A percentile compares a stretch with the other conserved stretches of the same genome.
Conservation (phyloP, 2,888 invertebrate genomes). For the Eilema depressum region DNA sequence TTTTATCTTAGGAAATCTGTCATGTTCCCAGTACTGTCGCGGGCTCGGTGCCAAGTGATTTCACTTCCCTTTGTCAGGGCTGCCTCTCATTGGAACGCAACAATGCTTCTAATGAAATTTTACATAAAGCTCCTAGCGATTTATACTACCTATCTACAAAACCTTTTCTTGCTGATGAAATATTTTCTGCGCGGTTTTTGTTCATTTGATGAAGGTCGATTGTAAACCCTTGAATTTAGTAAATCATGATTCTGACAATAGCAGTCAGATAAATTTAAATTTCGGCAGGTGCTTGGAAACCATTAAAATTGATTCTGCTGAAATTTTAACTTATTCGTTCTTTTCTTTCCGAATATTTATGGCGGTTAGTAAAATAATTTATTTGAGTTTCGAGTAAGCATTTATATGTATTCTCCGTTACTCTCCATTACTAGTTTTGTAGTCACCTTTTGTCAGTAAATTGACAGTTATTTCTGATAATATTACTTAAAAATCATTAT, state of each 20-base stretch:
- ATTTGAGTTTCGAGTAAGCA: not conserved
- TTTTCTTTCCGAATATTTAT: not conserved
- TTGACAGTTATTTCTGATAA: not conserved
- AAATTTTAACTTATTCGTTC: constrained; percentile 4
- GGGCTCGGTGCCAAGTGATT: constrained; percentile 59
- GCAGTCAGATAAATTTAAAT: constrained; percentile 26
- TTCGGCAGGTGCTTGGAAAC: constrained; percentile 5
- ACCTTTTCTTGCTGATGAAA: constrained; percentile 37
- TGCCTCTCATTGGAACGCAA: constrained; percentile 41
- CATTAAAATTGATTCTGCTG: constrained; percentile 1
- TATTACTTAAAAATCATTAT: no score
- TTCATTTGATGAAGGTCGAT: constrained; percentile 30
- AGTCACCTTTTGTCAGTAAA: not conserved
- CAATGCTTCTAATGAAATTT: constrained; percentile 47
- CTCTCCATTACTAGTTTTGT: not conserved
- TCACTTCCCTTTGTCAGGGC: constrained; percentile 56
- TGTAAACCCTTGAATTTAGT: constrained; percentile 22
- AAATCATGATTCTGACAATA: constrained; percentile 34
- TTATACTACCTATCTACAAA: constrained; percentile 24
- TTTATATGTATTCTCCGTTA: not conserved
- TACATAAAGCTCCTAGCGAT: constrained; percentile 33
- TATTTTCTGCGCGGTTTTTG: constrained; percentile 34
- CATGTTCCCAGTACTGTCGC: constrained; percentile 41
- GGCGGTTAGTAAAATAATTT: not conserved
- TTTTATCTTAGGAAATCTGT: constrained; percentile 49